phyloP scores from a whole-genome alignment of 2,797 vertebrate species.

The Emys orbicularis region DNA sequence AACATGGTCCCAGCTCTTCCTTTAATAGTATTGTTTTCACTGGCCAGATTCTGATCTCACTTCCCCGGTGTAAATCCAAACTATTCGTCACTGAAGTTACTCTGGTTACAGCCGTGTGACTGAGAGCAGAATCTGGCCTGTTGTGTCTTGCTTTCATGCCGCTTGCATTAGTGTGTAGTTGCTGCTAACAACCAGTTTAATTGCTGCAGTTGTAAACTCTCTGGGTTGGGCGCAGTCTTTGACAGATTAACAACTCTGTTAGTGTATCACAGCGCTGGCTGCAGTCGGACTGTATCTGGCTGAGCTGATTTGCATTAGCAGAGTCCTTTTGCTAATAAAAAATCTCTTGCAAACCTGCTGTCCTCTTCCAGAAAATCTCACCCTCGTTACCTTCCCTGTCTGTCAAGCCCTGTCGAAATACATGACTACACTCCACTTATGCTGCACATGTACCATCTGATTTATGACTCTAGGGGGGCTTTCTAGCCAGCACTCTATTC shows the following conservation, averaged over 20 bases:
- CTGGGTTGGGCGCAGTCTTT: neutral
- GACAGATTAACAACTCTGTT: slow-evolving; percentile 2
- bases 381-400: slow-evolving; percentile 53
- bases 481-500: slow-evolving; percentile 64
- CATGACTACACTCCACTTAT: slow-evolving; percentile 75
- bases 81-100: slow-evolving; percentile 5
- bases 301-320: slow-evolving; percentile 41
- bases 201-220: slow-evolving; percentile 17
- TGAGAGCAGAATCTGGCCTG: neutral
- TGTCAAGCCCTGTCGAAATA: slow-evolving; percentile 71
- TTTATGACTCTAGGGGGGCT: slow-evolving; percentile 67
- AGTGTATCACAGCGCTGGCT: slow-evolving; percentile 31
- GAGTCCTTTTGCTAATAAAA: slow-evolving; percentile 63
- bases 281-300: slow-evolving; percentile 42
- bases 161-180: neutral
- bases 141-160: neutral
- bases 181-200: neutral
- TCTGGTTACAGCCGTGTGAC: neutral
- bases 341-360: slow-evolving; percentile 63
- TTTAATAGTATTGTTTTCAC: neutral
- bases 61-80: slow-evolving; percentile 21
- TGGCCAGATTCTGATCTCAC: neutral
- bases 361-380: slow-evolving; percentile 53
- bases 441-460: slow-evolving; percentile 70
- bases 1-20: neutral